Evolutionary conservation across 2,113 vertebrate genomes (phyloP), one percentile per base, ranked within the genome.

Genomic region (Grus americana): DNA sequence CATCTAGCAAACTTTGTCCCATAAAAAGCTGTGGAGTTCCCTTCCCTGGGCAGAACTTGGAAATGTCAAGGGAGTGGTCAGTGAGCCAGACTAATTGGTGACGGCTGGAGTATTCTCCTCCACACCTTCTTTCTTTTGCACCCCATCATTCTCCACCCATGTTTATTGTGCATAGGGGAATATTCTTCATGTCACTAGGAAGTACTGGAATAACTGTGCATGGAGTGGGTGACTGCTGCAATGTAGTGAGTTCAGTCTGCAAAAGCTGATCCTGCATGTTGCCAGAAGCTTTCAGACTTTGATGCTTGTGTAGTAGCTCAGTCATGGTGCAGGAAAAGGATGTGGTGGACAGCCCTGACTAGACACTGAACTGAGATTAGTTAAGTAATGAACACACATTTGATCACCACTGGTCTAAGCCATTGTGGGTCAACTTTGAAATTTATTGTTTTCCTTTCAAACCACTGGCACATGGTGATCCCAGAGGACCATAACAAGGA

Each of bases 61-160:
- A 79, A 89, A 21, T 63, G 32, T 40, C 16, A 24, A 57, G 29
- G 32, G 26, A 67, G 15, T 9, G 7, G 14, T 61, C 44, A 70
- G 32, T 70, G 46, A 59, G 6, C 18, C 57, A 86, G 19, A 36
- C 8, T 26, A 29, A 32, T 32, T 57, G 27, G 8, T 55, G 24
- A 49, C 1, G 3, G 19, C 17, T 83, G 62, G 23, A 65, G 14
- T 30, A 24, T 47, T 66, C 50, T 65, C 23, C 14, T 76, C 2
- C 0, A 4, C 14, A 47, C 22, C 29, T 61, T 75, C 34, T 88
- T 54, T 27, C 22, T 85, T 76, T 68, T 68, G 17, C 36, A 62
- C 8, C 9, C 22, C 3, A 0, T 32, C n/a, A 27, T 58, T 78
- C 27, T 63, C 30, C 16, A 36, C 4, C 5, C 9, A 1, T 23